Evolutionary conservation across 2,797 vertebrate genomes (phyloP).

Genomic region (Limosa lapponica): DNA sequence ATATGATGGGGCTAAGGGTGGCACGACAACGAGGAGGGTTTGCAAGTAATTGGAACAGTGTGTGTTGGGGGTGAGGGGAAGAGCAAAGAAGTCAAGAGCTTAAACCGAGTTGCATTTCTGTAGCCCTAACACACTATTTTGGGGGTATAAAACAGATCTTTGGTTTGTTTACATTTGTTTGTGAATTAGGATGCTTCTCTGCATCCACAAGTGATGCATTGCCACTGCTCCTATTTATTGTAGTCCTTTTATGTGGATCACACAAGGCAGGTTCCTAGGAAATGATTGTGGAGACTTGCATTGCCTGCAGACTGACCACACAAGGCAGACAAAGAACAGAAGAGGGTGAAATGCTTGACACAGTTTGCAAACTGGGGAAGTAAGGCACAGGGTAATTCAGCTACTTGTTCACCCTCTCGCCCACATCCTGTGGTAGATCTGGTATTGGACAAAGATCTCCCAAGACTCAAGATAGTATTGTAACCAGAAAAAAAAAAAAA

Average conservation of each 20-base stretch:
- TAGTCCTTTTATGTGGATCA: not conserved
- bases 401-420: not conserved
- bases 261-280: not conserved
- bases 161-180: not conserved
- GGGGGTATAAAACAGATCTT: not conserved
- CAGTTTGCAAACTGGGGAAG: constrained; percentile 6
- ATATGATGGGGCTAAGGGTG: constrained; percentile 22
- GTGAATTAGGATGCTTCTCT: not conserved
- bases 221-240: not conserved
- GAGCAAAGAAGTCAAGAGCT: not conserved
- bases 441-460: not conserved
- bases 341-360: constrained; percentile 12
- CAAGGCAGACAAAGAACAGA: not conserved
- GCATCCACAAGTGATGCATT: not conserved
- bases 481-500: not conserved
- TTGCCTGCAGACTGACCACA: not conserved
- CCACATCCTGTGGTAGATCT: not conserved
- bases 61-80: not conserved
- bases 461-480: not conserved
- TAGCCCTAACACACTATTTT: not conserved
- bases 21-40: constrained; percentile 28
- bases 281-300: not conserved
- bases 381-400: constrained; percentile 41
- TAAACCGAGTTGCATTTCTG: not conserved
- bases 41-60: constrained; percentile 41